Conservation (phyloP, 2,797 vertebrate species). For the Acanthurus lineatus region DNA sequence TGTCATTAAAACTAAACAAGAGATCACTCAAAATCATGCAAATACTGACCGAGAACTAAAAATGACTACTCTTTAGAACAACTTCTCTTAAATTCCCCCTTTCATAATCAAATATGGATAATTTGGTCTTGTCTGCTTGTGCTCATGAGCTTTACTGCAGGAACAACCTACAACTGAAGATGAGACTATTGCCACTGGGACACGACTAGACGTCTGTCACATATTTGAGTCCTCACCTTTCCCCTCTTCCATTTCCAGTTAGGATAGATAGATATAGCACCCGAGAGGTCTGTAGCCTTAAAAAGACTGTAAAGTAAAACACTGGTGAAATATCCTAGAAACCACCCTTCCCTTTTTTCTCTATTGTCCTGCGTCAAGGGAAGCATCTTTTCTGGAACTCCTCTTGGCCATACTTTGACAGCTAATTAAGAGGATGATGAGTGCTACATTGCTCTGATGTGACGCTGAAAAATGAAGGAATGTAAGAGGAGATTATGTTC, state of each 20-base stretch:
- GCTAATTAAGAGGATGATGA: slow-evolving; percentile 85
- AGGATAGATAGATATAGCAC: slow-evolving; percentile 58
- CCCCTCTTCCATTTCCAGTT: slow-evolving; percentile 68
- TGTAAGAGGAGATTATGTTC: slow-evolving; percentile 76
- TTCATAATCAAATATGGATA: neutral
- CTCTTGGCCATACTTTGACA: slow-evolving; percentile 84
- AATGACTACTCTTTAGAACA: neutral
- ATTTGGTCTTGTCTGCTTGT: slow-evolving; percentile 14
- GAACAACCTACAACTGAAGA: slow-evolving; percentile 46
- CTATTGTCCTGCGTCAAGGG: slow-evolving; percentile 71
- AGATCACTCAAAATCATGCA: neutral
- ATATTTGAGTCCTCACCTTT: slow-evolving; percentile 65
- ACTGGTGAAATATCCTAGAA: slow-evolving; percentile 76
- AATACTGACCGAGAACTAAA: neutral
- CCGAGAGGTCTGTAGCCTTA: slow-evolving; percentile 64
- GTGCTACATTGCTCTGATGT: slow-evolving; percentile 77
- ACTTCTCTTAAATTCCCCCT: slow-evolving; percentile 3
- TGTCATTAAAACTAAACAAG: neutral
- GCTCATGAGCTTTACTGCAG: neutral
- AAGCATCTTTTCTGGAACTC: slow-evolving; percentile 80
- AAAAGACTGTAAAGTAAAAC: slow-evolving; percentile 65
- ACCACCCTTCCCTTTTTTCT: slow-evolving; percentile 55
- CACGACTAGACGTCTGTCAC: slow-evolving; percentile 67
- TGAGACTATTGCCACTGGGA: slow-evolving; percentile 45
- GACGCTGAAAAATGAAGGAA: slow-evolving; percentile 72